Base-by-base conservation (phyloP, 2,888 invertebrate genomes). In the Nephrocerus scutellatus region DNA sequence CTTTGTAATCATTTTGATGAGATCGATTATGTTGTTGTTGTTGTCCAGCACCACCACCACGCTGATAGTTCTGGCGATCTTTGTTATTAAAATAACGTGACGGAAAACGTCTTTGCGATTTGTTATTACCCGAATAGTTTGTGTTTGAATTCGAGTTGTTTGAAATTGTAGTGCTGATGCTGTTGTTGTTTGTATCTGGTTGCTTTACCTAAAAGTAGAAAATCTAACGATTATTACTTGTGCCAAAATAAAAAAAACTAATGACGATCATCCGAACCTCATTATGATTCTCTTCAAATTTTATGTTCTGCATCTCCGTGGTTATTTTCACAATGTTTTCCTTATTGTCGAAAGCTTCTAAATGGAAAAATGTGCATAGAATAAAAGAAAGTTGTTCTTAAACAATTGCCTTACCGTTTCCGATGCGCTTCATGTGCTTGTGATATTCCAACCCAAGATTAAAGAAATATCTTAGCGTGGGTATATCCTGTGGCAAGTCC, bases 381-480 rank as follows among this genome's bases (percentile, higher is more conserved):
- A 13, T 16, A 1, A 14, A 0, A 13, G 5, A 28, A 20, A 8
- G 6, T 26, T 26, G 6, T n/a, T 14, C n/a, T n/a, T 26, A 26
- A 26, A 8, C 6, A n/a, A n/a, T 33, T 10, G 23, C 25, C 14
- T 38, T 43, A 18, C 21, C 26, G n/a, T 43, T 34, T 5, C 33
- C 10, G 24, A 28, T 42, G 3, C 20, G 23, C 28, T 46, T 44
- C 19, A 37, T 35, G 2, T 46, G 46, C 15, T 44, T 44, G 2
- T 48, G 51, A 33, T 50, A 74, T 44, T 81, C 79, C 49, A 79
- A 67, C 51, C 82, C 81, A 54, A 80, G 64, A 62, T 82, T 82
- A 68, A 74, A 82, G 64, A 77, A 82, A 58, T 74, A 80, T 41
- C 79, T 74, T 43, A 81, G 63, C 6, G 80, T 79, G 9, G 72